Evolutionary conservation across 30 jellyfish, hydroid and myxozoan genomes (phyloP).

Genomic region (Aurelia sp.): DNA sequence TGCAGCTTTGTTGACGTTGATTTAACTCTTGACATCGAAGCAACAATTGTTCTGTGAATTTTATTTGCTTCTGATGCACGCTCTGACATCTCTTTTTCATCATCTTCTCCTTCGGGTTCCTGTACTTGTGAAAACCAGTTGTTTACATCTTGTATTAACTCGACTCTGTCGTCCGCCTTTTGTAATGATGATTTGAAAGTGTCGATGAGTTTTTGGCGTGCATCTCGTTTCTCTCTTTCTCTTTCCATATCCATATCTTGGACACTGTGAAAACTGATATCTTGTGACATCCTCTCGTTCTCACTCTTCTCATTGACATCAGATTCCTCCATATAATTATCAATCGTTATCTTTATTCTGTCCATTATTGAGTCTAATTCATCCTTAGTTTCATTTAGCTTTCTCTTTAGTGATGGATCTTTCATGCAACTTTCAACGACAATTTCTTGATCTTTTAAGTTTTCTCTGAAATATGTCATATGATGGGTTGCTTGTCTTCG

Average conservation of each 20-base stretch:
- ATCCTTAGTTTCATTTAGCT: conserved; percentile 50
- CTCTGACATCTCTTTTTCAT: conserved; percentile 15
- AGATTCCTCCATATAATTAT: conserved; percentile 52
- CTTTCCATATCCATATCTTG: conserved; percentile 64
- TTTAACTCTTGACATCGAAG: conserved; percentile 21
- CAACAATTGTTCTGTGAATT: conserved; percentile 19
- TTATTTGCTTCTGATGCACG: conserved; percentile 8
- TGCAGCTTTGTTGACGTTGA: conserved; percentile 15
- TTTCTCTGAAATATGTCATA: not conserved
- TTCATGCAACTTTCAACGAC: conserved; percentile 77
- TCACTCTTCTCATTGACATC: not conserved
- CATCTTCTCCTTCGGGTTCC: not conserved
- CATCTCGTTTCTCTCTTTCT: conserved; percentile 66
- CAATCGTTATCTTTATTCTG: conserved; percentile 64
- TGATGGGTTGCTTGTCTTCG: not conserved
- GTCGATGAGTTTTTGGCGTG: conserved; percentile 52
- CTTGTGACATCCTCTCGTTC: conserved; percentile 22
- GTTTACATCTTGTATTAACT: conserved; percentile 53
- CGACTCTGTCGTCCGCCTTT: conserved; percentile 31
- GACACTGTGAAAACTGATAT: conserved; percentile 21
- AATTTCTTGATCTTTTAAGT: conserved; percentile 52
- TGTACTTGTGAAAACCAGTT: conserved; percentile 52
- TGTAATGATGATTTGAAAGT: conserved; percentile 27
- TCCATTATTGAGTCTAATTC: conserved; percentile 60
- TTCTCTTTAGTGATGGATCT: conserved; percentile 49